These are phyloP conservation scores for Malurus leucopterus DNA, from an alignment of 2,797 vertebrate species.

Conservation along the genomic window DNA sequence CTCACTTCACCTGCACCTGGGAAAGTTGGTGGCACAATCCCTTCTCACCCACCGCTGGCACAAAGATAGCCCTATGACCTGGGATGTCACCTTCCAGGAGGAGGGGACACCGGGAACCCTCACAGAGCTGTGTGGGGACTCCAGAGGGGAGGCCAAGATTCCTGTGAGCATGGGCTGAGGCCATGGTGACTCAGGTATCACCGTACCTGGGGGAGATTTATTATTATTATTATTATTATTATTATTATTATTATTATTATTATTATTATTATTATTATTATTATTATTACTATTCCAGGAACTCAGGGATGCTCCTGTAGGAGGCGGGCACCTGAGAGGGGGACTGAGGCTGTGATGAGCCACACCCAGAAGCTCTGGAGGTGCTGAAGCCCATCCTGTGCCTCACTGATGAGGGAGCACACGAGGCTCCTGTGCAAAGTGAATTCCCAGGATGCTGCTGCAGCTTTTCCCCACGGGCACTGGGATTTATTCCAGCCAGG, in stretches of 20 bases:
- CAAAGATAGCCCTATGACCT: not conserved
- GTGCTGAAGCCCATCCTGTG: not conserved
- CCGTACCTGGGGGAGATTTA: too few relatives aligned
- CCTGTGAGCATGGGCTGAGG: rapidly evolving
- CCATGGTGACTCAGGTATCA: rapidly evolving
- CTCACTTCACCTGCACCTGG: rapidly evolving
- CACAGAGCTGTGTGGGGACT: rapidly evolving
- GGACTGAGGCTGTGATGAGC: not conserved
- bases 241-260: too few relatives aligned
- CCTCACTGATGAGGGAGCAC: not conserved
- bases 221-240: too few relatives aligned
- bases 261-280: too few relatives aligned
- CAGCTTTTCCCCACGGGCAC: not conserved
- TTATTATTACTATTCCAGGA: not conserved
- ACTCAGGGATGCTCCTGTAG: not conserved
- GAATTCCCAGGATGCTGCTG: not conserved
- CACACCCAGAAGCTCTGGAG: not conserved
- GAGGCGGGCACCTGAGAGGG: not conserved
- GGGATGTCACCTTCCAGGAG: not conserved
- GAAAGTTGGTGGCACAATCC: not conserved
- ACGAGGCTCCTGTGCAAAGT: not conserved
- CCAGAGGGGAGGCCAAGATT: not conserved
- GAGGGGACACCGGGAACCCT: not conserved
- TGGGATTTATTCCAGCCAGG: not conserved
- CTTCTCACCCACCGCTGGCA: not conserved